phyloP scores from a whole-genome alignment of 2,888 invertebrate species.

The Coenonympha glycerion region DNA sequence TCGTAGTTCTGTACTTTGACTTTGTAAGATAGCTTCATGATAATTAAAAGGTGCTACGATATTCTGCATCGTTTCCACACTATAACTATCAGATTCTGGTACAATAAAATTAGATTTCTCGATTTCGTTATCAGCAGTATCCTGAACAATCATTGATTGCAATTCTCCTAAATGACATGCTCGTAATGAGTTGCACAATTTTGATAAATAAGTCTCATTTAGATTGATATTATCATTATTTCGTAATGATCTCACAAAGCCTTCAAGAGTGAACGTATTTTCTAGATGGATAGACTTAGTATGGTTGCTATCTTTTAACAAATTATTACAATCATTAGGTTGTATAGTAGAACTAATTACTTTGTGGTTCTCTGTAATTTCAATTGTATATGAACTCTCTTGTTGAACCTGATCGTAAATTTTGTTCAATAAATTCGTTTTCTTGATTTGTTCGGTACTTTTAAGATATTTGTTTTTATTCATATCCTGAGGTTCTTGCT shows the following conservation, averaged over 20 bases:
- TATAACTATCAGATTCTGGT: constrained; percentile 3
- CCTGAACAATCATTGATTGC: not conserved
- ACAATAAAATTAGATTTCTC: constrained; percentile 1
- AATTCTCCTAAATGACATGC: not conserved
- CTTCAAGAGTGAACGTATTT: constrained; percentile 18
- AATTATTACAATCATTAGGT: not conserved
- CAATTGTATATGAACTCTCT: not conserved
- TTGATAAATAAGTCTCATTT: constrained; percentile 12
- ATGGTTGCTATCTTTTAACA: not conserved
- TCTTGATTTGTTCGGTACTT: not conserved
- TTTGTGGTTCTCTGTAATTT: not conserved
- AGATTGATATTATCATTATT: constrained; percentile 4
- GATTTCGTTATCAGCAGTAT: not conserved
- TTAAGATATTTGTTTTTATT: not conserved
- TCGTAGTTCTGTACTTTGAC: constrained; percentile 16
- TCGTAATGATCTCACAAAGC: not conserved
- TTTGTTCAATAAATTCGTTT: not conserved
- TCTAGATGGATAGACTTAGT: constrained; percentile 1
- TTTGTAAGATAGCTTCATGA: constrained; percentile 21
- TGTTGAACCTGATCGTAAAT: not conserved
- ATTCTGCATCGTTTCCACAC: not conserved
- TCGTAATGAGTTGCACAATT: not conserved
- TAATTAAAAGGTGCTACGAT: constrained; percentile 11
- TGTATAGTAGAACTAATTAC: not conserved
- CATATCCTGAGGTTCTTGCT: not conserved